These are phyloP conservation scores for Etheostoma spectabile DNA, from an alignment of 2,113 vertebrate genomes.

Conservation along the genomic window DNA sequence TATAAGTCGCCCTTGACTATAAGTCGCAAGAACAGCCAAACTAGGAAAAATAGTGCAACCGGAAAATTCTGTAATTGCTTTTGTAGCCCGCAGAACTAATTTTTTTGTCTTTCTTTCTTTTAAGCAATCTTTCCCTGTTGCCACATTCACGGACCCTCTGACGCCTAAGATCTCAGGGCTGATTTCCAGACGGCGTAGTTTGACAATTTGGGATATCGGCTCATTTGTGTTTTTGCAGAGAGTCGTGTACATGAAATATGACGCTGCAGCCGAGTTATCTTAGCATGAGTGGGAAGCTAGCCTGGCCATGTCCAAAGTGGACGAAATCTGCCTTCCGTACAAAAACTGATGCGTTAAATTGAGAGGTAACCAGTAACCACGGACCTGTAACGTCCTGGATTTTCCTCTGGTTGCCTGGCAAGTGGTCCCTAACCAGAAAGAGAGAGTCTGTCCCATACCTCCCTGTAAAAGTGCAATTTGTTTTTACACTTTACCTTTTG, in stretches of 20 bases:
- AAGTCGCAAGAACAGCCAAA: no score
- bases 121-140: background rate
- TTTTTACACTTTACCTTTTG: background rate
- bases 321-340: background rate
- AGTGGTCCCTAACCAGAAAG: background rate
- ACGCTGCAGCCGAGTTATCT: background rate
- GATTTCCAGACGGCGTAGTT: background rate
- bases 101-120: no score
- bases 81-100: background rate
- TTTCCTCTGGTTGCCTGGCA: background rate
- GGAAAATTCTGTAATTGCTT: background rate
- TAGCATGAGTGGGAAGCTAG: background rate
- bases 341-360: background rate
- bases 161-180: slow-evolving; percentile 11
- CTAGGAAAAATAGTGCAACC: no score
- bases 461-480: background rate
- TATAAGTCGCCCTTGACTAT: no score
- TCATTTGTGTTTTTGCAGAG: background rate
- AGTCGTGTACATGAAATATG: no score
- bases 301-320: background rate
- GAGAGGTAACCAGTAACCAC: background rate
- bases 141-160: background rate
- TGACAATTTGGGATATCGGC: no score
- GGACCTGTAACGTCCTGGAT: background rate
- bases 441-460: background rate